A percentile compares a stretch with the other conserved stretches of the same genome.
Evolutionary conservation across 2,113 vertebrate species (phyloP).

Genomic region (Anoura caudifer): DNA sequence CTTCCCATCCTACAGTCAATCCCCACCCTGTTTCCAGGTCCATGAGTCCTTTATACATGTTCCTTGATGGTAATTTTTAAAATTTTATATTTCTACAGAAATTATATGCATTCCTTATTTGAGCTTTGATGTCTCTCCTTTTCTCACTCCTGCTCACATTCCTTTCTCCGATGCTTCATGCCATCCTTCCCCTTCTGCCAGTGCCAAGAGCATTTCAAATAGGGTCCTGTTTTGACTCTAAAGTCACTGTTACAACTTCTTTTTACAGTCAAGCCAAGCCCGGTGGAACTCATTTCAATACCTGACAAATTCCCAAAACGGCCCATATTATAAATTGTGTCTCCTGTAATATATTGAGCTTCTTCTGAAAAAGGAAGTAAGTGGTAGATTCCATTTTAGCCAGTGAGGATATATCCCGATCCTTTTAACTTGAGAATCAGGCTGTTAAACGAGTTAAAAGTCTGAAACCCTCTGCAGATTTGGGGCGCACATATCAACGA

Average conservation of each 20-base stretch:
- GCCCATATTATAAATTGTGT: not conserved
- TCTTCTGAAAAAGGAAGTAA: slow-evolving; percentile 30
- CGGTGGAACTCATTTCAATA: slow-evolving; percentile 47
- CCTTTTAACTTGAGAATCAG: slow-evolving; percentile 47
- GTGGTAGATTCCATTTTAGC: slow-evolving; percentile 28
- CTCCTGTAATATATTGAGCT: not conserved
- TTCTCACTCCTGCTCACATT: not conserved
- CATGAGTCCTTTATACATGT: too few relatives aligned
- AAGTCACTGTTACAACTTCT: not conserved
- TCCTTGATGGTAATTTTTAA: not conserved
- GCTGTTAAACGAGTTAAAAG: slow-evolving; percentile 46
- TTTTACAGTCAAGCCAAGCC: slow-evolving; percentile 45
- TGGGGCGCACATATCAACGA: not conserved
- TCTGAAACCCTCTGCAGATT: not conserved
- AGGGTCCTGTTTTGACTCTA: not conserved
- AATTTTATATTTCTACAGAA: not conserved
- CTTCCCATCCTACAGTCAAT: too few relatives aligned
- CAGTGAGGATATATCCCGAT: slow-evolving; percentile 32
- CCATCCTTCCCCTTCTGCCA: not conserved
- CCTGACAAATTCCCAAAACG: slow-evolving; percentile 36
- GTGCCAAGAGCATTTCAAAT: not conserved
- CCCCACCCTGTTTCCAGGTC: too few relatives aligned
- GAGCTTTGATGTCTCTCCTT: not conserved
- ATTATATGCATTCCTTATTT: not conserved
- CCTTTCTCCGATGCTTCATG: not conserved